These are phyloP conservation scores for Tragelaphus buxtoni DNA, from an alignment of 2,113 vertebrate genomes.

Conservation along the genomic window DNA sequence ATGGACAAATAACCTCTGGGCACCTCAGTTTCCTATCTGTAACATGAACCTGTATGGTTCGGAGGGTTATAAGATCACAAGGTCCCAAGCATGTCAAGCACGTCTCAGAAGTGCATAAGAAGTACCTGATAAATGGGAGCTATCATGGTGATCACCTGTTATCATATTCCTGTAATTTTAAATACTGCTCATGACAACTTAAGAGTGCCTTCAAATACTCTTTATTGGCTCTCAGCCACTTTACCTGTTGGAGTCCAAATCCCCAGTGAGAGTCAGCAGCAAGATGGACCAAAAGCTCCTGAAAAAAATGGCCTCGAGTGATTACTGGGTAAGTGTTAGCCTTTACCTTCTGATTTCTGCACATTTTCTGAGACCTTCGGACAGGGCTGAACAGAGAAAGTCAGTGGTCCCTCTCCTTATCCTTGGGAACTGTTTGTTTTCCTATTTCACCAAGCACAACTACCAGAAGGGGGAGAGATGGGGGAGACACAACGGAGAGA, in stretches of 20 bases:
- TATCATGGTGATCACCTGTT: not conserved
- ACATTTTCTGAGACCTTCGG: not conserved
- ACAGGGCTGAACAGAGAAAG: not conserved
- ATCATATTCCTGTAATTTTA: not conserved
- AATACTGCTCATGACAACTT: not conserved
- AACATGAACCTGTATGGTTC: not conserved
- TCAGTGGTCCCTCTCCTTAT: accelerated
- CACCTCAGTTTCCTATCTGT: not conserved
- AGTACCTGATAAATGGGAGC: no score
- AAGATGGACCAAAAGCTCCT: not conserved
- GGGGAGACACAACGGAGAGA: no score
- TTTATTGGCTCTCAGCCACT: not conserved
- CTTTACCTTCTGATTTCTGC: not conserved
- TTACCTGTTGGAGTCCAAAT: not conserved
- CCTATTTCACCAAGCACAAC: not conserved
- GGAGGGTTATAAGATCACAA: not conserved
- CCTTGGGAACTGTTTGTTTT: accelerated
- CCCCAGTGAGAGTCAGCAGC: not conserved
- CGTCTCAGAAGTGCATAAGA: not conserved
- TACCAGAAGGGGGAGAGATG: not conserved
- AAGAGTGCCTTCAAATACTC: no score
- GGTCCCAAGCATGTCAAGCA: accelerated
- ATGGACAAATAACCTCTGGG: not conserved
- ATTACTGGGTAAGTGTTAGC: not conserved
- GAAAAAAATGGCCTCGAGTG: not conserved